A percentile compares a stretch with the other conserved stretches of the same genome.
Conservation (phyloP, 2,797 vertebrate genomes). For the Helarctos malayanus region DNA sequence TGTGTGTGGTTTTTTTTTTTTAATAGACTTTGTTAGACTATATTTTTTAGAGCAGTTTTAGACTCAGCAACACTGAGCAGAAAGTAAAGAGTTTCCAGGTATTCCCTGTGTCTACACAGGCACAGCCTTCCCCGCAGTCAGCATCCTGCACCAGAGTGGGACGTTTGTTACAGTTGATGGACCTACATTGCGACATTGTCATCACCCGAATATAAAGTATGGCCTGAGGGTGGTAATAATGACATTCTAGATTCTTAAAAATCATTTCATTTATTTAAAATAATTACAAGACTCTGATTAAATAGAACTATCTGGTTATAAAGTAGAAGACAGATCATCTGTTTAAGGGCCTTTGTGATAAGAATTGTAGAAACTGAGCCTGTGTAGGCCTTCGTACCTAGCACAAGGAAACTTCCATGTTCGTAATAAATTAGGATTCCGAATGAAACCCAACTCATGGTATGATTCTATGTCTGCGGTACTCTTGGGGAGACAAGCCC, state of each 20-base stretch:
- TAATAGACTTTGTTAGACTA: not conserved
- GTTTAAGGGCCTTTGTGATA: not conserved
- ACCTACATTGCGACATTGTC: not conserved
- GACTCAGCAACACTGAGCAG: constrained; percentile 37
- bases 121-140: not conserved
- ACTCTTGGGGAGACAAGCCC: not conserved
- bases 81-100: not conserved
- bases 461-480: not conserved
- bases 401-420: not conserved
- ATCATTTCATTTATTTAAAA: not conserved
- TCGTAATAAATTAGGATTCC: not conserved
- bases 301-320: not conserved
- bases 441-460: not conserved
- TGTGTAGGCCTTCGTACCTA: not conserved
- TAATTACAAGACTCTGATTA: constrained; percentile 1
- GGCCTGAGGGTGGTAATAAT: not conserved
- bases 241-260: constrained; percentile 51
- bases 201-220: not conserved
- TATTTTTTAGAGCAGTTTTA: constrained; percentile 31
- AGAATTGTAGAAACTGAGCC: not conserved
- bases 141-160: not conserved
- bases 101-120: too few relatives aligned
- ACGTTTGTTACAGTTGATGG: rapidly evolving
- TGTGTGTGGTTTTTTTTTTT: not conserved
- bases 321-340: not conserved